Base-by-base conservation (phyloP, 2,888 invertebrate species). In the Odontocerum albicorne region DNA sequence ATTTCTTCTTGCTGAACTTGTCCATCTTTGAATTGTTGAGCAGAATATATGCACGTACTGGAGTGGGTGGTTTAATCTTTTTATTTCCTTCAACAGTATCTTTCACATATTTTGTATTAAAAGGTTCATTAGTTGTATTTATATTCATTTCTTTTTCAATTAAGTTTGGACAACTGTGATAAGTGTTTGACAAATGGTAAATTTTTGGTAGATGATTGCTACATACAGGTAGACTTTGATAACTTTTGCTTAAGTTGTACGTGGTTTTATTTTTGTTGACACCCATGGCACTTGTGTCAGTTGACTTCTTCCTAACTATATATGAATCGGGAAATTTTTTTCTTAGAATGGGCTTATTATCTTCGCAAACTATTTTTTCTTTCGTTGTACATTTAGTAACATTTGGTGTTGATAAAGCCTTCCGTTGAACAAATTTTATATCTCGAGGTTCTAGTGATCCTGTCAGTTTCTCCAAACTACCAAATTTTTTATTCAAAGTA, bases 311-410 rank as follows among this genome's bases (percentile, higher is more conserved):
- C 60, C 64, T 69, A 10, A 74, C 67, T 31, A 74, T 70, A 60
- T 74, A 74, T 4, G 73, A 67, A 51, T 74, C 72, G 0, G 74
- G 73, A 63, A 74, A 74, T 62, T 74, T 74, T 59, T 63, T 62
- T 27, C 68, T 43, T n/a, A 46, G 39, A 4, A 38, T 16, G 3
- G 38, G 38, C 17, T 38, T 17, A 16, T 4, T 38, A 16, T 12
- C 12, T 27, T 27, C 6, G 10, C 6, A 10, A 27, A 27, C 27
- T 35, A 54, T 13, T 22, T 32, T 39, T 6, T 53, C 39, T 33
- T 57, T 57, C 1, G 53, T 70, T 36, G 27, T 27, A 7, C 12
- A 12, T 65, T 64, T 42, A 65, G n/a, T n/a, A 12, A 61, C 40
- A 38, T 60, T 56, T 8, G 59, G 56, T 16, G 52, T 54, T 10